phyloP scores from a whole-genome alignment of 1,140 invertebrate genomes.

The Caenorhabditis inopinata region DNA sequence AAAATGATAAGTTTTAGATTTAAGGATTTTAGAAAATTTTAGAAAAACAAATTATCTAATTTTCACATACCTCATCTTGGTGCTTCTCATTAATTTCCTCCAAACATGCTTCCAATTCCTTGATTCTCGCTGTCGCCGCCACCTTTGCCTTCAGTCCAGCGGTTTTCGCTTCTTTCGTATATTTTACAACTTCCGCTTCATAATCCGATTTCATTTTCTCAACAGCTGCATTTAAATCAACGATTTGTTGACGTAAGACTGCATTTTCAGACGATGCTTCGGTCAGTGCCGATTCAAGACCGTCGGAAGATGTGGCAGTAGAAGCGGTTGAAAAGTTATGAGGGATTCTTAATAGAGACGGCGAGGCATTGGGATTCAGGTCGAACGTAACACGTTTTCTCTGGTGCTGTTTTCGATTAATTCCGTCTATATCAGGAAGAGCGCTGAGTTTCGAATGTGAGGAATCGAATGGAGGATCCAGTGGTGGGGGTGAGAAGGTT shows the following conservation, averaged over 20 bases:
- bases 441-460: not conserved
- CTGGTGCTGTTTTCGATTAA: constrained; percentile 7
- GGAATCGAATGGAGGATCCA: constrained; percentile 41
- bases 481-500: constrained; percentile 46
- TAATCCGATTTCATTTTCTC: constrained; percentile 56
- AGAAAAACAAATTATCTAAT: not conserved
- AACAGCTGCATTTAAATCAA: not conserved
- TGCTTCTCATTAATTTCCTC: constrained; percentile 23
- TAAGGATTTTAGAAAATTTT: too few relatives aligned
- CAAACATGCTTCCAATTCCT: constrained; percentile 56
- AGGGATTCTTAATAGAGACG: too few relatives aligned
- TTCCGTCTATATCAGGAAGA: not conserved
- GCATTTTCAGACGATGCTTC: not conserved
- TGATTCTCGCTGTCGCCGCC: constrained; percentile 57
- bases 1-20: too few relatives aligned
- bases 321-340: too few relatives aligned
- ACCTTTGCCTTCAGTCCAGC: constrained; percentile 57
- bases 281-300: not conserved
- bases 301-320: not conserved
- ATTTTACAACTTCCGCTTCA: constrained; percentile 55
- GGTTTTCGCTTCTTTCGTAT: constrained; percentile 48
- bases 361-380: constrained; percentile 41
- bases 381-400: constrained; percentile 56
- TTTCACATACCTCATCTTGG: constrained; percentile 34
- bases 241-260: not conserved